phyloP scores from a whole-genome alignment of 2,113 vertebrate genomes.

The Myrmecophaga tridactyla region DNA sequence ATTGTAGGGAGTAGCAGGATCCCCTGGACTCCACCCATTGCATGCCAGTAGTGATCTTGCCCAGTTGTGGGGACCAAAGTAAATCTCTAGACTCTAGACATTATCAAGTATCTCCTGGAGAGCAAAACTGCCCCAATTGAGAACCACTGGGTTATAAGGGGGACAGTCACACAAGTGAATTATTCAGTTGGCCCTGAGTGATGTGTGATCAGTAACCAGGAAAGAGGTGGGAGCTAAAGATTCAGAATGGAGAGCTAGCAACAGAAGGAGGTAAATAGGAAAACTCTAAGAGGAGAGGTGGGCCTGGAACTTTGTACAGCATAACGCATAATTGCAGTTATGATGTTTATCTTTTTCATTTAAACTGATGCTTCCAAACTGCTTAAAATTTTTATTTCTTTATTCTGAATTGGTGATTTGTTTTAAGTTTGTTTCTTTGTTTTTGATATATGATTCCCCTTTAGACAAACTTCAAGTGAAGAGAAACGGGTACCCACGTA shows the following conservation, averaged over 20 bases:
- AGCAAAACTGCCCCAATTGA: not conserved
- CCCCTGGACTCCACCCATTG: not conserved
- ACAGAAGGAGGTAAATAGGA: not conserved
- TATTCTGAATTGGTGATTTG: not conserved
- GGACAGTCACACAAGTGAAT: not conserved
- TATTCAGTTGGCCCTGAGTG: not conserved
- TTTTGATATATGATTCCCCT: not conserved
- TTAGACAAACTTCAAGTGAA: constrained; percentile 18
- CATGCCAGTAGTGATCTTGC: not conserved
- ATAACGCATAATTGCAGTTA: not conserved
- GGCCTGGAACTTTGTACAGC: not conserved
- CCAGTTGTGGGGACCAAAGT: not conserved
- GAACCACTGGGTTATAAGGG: not conserved
- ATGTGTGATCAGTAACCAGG: not conserved
- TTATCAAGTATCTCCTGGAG: not conserved
- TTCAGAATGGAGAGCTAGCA: not conserved
- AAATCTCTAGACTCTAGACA: not conserved
- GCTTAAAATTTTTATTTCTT: not conserved
- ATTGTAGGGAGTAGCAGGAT: no score
- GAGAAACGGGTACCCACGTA: not conserved
- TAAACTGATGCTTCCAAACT: not conserved
- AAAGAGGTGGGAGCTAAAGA: not conserved
- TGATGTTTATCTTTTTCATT: not conserved
- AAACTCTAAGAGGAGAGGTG: not conserved
- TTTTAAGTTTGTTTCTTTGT: no score